Evolutionary conservation across 2,113 vertebrate species (phyloP).

Genomic region (Ictalurus punctatus): DNA sequence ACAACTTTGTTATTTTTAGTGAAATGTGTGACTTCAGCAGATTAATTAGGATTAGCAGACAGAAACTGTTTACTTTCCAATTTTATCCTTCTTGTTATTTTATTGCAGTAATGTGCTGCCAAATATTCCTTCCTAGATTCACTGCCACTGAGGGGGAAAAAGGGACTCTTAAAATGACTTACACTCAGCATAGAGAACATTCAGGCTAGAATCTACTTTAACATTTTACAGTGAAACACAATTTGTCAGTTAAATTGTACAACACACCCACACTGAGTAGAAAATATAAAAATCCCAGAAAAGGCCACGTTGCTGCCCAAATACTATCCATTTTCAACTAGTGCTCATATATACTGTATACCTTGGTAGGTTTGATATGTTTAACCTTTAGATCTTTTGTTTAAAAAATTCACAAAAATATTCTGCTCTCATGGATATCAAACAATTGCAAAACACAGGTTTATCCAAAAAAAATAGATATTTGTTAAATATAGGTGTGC

Average conservation of each 20-base stretch:
- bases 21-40: background rate
- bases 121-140: background rate
- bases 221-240: background rate
- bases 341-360: background rate
- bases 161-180: background rate
- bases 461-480: too few relatives aligned
- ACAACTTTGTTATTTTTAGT: background rate
- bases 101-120: conserved; percentile 3
- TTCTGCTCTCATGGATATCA: too few relatives aligned
- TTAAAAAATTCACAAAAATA: too few relatives aligned
- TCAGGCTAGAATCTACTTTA: background rate
- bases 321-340: too few relatives aligned
- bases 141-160: background rate
- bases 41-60: conserved; percentile 10
- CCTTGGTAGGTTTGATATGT: too few relatives aligned
- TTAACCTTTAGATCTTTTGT: too few relatives aligned
- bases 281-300: background rate
- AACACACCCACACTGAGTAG: background rate
- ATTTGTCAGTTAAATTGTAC: background rate
- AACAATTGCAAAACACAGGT: too few relatives aligned
- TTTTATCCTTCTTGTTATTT: background rate
- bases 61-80: background rate
- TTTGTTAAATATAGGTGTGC: too few relatives aligned
- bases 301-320: background rate
- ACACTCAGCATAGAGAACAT: background rate